Conservation (phyloP, 2,888 invertebrate species). For the Meloe dianella region DNA sequence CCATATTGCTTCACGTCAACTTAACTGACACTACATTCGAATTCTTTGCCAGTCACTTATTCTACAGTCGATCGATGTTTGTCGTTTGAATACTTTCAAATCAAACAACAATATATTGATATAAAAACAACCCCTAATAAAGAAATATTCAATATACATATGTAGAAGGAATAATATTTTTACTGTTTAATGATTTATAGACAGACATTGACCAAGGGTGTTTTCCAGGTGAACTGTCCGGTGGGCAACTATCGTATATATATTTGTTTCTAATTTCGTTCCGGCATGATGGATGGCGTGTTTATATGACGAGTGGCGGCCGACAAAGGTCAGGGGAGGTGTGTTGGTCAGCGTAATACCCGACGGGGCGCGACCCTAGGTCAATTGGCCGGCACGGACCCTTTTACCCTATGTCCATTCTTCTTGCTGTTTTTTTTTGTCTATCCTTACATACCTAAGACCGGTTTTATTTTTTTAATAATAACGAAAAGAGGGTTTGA, state of each 20-base stretch:
- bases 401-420: conserved; percentile 9
- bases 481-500: conserved; percentile 41
- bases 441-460: conserved; percentile 38
- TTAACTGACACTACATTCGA: conserved; percentile 34
- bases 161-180: not conserved
- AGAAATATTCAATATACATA: too few relatives aligned
- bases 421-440: not conserved
- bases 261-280: conserved; percentile 55
- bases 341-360: conserved; percentile 58
- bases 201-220: conserved; percentile 7
- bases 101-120: not conserved
- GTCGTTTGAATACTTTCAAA: conserved; percentile 13
- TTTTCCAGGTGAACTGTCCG: conserved; percentile 32
- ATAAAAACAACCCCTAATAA: not conserved
- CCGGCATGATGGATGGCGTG: conserved; percentile 58
- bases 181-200: conserved; percentile 17
- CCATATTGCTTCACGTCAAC: conserved; percentile 51
- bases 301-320: conserved; percentile 60
- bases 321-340: conserved; percentile 61
- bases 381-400: conserved; percentile 58
- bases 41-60: conserved; percentile 4
- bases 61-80: not conserved
- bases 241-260: conserved; percentile 30
- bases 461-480: conserved; percentile 37
- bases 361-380: conserved; percentile 57